phyloP scores from a whole-genome alignment of 2,797 vertebrate genomes.

The Pterois miles region DNA sequence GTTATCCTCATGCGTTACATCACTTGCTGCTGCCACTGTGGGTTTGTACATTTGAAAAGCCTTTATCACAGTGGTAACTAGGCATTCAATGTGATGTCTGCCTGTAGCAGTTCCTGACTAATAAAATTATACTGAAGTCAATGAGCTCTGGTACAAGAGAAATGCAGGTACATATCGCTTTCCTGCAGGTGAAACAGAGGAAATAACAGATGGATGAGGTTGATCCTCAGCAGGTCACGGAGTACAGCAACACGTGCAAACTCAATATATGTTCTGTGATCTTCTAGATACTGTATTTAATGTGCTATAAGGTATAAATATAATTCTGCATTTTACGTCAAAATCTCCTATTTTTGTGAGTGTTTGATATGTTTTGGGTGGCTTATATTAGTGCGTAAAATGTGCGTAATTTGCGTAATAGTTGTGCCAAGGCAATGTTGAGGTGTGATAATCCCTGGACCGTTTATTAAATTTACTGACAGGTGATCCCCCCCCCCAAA shows the following conservation, averaged over 20 bases:
- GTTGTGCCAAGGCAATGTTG: constrained; percentile 10
- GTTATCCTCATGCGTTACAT: constrained; percentile 35
- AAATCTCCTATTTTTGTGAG: accelerated
- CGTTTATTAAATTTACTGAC: constrained; percentile 69
- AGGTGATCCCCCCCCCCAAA: constrained; percentile 60
- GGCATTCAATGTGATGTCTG: constrained; percentile 64
- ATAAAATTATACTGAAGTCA: constrained; percentile 62
- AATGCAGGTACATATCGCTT: constrained; percentile 14
- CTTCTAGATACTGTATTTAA: background rate
- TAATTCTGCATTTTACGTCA: accelerated
- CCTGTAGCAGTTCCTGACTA: constrained; percentile 69
- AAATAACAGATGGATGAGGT: constrained; percentile 4
- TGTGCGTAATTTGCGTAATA: constrained; percentile 32
- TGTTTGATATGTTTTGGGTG: background rate
- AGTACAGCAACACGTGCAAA: background rate
- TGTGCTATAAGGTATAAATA: background rate
- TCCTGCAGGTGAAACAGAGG: constrained; percentile 24
- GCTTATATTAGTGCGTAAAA: constrained; percentile 47
- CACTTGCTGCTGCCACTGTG: constrained; percentile 50
- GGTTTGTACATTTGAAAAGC: constrained; percentile 51
- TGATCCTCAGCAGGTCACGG: background rate
- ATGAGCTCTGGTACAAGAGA: constrained; percentile 51
- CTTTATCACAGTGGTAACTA: constrained; percentile 56
- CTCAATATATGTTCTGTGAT: background rate
- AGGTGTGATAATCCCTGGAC: constrained; percentile 38